Conservation (phyloP, 2,888 invertebrate genomes). For the Microctonus brassicae region DNA sequence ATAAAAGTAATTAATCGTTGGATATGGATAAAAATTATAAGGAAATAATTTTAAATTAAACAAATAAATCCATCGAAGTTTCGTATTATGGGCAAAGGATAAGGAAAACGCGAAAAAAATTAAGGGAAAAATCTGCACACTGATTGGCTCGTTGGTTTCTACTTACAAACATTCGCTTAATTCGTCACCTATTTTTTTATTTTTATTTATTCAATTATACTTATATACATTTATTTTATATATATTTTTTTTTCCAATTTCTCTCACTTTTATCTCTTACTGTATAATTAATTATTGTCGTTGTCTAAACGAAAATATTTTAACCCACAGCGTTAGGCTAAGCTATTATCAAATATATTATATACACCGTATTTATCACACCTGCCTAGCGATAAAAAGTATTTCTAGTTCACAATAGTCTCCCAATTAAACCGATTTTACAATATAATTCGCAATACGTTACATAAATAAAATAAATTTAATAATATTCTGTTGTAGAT, state of each 20-base stretch:
- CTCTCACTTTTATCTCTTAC: constrained; percentile 27
- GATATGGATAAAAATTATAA: too few relatives aligned
- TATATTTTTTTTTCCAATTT: constrained; percentile 46
- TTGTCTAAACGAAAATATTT: constrained; percentile 23
- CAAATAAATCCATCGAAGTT: constrained; percentile 52
- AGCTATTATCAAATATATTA: constrained; percentile 34
- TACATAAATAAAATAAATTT: background rate
- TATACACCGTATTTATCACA: constrained; percentile 48
- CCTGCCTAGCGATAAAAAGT: constrained; percentile 64
- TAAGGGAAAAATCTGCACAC: constrained; percentile 66
- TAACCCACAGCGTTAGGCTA: constrained; percentile 56
- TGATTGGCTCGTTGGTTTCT: constrained; percentile 69
- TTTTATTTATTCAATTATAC: constrained; percentile 52
- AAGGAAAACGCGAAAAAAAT: constrained; percentile 47
- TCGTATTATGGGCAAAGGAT: constrained; percentile 52
- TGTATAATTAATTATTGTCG: constrained; percentile 49
- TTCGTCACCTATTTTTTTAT: constrained; percentile 59
- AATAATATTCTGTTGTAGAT: background rate
- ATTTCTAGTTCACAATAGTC: background rate
- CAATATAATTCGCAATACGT: background rate
- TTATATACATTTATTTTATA: constrained; percentile 39
- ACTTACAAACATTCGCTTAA: constrained; percentile 67
- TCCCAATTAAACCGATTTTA: background rate
- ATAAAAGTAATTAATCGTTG: too few relatives aligned
- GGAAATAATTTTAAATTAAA: constrained; percentile 7